These are phyloP conservation scores for Eupeodes corollae DNA, from an alignment of 1,140 invertebrate species.

Conservation along the genomic window DNA sequence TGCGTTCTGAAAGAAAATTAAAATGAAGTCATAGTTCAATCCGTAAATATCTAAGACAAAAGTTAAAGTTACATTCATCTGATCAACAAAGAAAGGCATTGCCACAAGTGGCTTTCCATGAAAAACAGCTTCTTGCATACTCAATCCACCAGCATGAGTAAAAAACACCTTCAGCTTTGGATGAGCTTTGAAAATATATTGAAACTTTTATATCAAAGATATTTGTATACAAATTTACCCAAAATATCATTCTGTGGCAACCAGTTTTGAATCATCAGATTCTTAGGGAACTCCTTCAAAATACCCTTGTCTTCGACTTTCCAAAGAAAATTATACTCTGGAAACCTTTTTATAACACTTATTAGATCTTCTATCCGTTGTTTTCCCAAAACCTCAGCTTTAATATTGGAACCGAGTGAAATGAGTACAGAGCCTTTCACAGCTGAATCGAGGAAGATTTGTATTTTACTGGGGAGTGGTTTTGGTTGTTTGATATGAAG, in stretches of 20 bases:
- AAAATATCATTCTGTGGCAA: slow-evolving; percentile 28
- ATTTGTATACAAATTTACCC: slow-evolving; percentile 5
- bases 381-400: slow-evolving; percentile 8
- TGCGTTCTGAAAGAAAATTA: background rate
- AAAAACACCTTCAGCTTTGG: slow-evolving; percentile 41
- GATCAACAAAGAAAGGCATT: slow-evolving; percentile 53
- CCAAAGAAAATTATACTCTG: slow-evolving; percentile 27
- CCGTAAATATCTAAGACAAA: background rate
- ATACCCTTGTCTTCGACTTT: slow-evolving; percentile 17
- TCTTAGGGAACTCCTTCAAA: background rate
- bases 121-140: slow-evolving; percentile 44
- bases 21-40: background rate
- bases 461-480: slow-evolving; percentile 20
- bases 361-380: slow-evolving; percentile 4
- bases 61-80: slow-evolving; percentile 23
- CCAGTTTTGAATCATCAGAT: slow-evolving; percentile 1
- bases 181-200: slow-evolving; percentile 31
- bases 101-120: slow-evolving; percentile 43
- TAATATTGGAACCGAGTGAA: slow-evolving; percentile 15
- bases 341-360: background rate
- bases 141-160: slow-evolving; percentile 46
- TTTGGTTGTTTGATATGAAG: slow-evolving; percentile 31
- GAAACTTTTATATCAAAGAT: background rate
- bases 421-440: slow-evolving; percentile 27
- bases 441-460: slow-evolving; percentile 17